A percentile compares a stretch with the other conserved stretches of the same genome.
Conservation (phyloP, 1,140 invertebrate genomes). For the Asobara japonica region DNA sequence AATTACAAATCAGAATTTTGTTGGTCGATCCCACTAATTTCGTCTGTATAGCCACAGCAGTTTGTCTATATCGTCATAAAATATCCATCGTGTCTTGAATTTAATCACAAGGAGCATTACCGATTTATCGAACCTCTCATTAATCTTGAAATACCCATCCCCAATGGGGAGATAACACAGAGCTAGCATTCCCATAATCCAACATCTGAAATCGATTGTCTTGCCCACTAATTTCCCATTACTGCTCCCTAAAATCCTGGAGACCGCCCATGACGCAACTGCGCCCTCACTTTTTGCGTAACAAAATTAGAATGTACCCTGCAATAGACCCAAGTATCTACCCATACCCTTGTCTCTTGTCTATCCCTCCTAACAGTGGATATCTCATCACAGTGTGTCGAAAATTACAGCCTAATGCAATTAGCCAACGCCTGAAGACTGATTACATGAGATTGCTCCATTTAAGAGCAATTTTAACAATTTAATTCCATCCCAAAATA, state of each 20-base stretch:
- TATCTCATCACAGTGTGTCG: slow-evolving; percentile 48
- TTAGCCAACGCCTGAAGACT: slow-evolving; percentile 54
- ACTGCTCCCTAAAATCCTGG: slow-evolving; percentile 19
- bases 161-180: not conserved
- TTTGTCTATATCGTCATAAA: too few species aligned
- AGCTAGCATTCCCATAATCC: slow-evolving; percentile 6
- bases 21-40: too few species aligned
- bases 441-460: slow-evolving; percentile 58
- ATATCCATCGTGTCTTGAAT: not conserved
- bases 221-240: slow-evolving; percentile 57
- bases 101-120: not conserved
- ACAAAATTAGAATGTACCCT: slow-evolving; percentile 56
- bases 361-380: not conserved
- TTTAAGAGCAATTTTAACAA: slow-evolving; percentile 52
- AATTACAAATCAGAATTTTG: too few species aligned
- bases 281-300: slow-evolving; percentile 56
- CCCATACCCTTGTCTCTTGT: not conserved
- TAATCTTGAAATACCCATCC: not conserved
- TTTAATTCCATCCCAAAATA: slow-evolving; percentile 52
- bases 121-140: not conserved
- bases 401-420: slow-evolving; percentile 58
- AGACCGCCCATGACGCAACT: slow-evolving; percentile 35
- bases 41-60: too few species aligned
- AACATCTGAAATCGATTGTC: slow-evolving; percentile 54
- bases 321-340: slow-evolving; percentile 38